Evolutionary conservation across 2,888 invertebrate species (phyloP).

Genomic region (Ornithoptera alexandrae): DNA sequence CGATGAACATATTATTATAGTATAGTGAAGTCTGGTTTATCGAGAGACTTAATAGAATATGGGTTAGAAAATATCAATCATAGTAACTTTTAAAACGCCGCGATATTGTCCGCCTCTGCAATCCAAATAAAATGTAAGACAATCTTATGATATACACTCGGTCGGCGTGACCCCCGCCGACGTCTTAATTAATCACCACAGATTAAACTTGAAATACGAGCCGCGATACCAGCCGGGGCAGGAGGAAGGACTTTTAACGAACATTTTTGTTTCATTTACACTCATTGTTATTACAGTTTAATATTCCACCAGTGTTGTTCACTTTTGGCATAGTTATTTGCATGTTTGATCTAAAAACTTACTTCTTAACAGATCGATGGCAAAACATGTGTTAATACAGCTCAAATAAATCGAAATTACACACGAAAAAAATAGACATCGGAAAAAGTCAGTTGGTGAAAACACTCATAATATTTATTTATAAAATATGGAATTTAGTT

Average conservation of each 20-base stretch:
- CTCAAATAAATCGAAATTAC: no score
- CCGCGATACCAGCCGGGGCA: slow-evolving; percentile 44
- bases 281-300: not conserved
- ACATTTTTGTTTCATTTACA: slow-evolving; percentile 28
- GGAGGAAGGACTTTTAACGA: slow-evolving; percentile 32
- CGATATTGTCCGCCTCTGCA: slow-evolving; percentile 47
- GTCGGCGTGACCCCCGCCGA: slow-evolving; percentile 53
- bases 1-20: no score
- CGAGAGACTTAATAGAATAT: not conserved
- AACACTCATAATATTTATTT: no score
- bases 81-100: not conserved
- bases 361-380: no score
- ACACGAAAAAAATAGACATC: no score
- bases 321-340: no score
- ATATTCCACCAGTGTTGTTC: not conserved
- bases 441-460: no score
- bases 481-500: no score
- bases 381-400: no score
- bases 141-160: slow-evolving; percentile 63
- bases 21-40: not conserved
- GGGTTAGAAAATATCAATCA: not conserved
- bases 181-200: slow-evolving; percentile 73
- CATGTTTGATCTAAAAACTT: no score
- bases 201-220: slow-evolving; percentile 69
- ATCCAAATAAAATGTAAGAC: slow-evolving; percentile 54